These are phyloP conservation scores for Marmota monax DNA, from an alignment of 2,113 vertebrate genomes.

Conservation along the genomic window DNA sequence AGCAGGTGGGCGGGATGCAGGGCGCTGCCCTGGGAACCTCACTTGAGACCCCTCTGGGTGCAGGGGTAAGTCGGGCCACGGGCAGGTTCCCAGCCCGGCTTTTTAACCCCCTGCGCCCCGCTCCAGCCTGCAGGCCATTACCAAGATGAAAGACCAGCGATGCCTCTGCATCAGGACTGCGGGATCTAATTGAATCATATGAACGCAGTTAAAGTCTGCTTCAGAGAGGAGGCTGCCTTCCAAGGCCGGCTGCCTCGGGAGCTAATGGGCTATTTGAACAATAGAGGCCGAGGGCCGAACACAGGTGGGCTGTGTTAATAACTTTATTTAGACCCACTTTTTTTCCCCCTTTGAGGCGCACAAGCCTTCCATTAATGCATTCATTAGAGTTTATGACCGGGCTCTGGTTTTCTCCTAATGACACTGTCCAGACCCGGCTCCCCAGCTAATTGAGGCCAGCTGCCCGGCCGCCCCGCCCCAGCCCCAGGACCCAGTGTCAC, in stretches of 20 bases:
- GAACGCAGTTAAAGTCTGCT: slow-evolving; percentile 90
- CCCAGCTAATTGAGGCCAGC: slow-evolving; percentile 90
- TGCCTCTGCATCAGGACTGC: slow-evolving; percentile 85
- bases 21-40: background rate
- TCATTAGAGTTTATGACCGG: slow-evolving; percentile 91
- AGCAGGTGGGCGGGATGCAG: fast-evolving
- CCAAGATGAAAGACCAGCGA: slow-evolving; percentile 88
- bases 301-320: slow-evolving; percentile 93
- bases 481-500: slow-evolving; percentile 73
- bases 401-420: slow-evolving; percentile 91
- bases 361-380: slow-evolving; percentile 93
- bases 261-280: slow-evolving; percentile 91
- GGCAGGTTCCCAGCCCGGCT: slow-evolving; percentile 68
- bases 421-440: slow-evolving; percentile 90
- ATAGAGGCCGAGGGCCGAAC: slow-evolving; percentile 88
- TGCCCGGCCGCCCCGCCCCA: slow-evolving; percentile 77
- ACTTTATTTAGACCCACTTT: slow-evolving; percentile 91
- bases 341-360: slow-evolving; percentile 89
- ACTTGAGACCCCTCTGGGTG: slow-evolving; percentile 4
- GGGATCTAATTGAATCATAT: slow-evolving; percentile 91
- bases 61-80: slow-evolving; percentile 54
- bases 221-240: slow-evolving; percentile 89
- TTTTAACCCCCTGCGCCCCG: slow-evolving; percentile 82
- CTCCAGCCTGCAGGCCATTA: slow-evolving; percentile 86
- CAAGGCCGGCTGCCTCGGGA: slow-evolving; percentile 88